Conservation (phyloP, 2,797 vertebrate genomes). For the Sphaeramia orbicularis region DNA sequence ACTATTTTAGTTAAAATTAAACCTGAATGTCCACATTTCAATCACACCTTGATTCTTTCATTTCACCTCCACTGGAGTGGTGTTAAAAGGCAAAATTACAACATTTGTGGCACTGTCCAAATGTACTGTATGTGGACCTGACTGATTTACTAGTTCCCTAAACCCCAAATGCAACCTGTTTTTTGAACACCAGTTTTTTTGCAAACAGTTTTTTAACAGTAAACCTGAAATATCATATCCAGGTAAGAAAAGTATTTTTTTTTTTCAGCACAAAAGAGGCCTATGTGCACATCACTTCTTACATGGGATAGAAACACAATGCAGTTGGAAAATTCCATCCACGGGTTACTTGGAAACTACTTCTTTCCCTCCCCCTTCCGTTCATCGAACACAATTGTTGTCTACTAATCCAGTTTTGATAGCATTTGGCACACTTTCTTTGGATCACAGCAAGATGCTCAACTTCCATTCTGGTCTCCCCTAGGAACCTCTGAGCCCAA, state of each 20-base stretch:
- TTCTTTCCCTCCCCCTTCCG: slow-evolving; percentile 68
- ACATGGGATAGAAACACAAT: slow-evolving; percentile 59
- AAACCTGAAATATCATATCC: slow-evolving; percentile 11
- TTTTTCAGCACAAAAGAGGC: slow-evolving; percentile 34
- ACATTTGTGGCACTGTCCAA: no score
- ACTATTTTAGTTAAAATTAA: no score
- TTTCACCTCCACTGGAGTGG: no score
- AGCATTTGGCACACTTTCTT: slow-evolving; percentile 91
- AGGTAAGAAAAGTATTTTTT: slow-evolving; percentile 30
- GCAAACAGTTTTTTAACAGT: neutral
- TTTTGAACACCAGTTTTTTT: neutral
- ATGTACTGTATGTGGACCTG: no score
- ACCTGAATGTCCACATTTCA: no score
- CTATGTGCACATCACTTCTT: slow-evolving; percentile 48
- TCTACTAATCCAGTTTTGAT: slow-evolving; percentile 90
- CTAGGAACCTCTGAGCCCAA: slow-evolving; percentile 85
- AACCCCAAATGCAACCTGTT: no score
- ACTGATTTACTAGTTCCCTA: no score
- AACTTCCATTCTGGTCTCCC: slow-evolving; percentile 88
- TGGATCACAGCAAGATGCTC: slow-evolving; percentile 89
- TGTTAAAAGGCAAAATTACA: no score
- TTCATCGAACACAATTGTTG: slow-evolving; percentile 86
- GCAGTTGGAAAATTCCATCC: slow-evolving; percentile 82
- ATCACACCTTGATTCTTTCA: no score
- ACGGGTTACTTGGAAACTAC: slow-evolving; percentile 85